Conservation (phyloP, 35 echinoderm and acorn worm genomes). For the Stichopus chloronotus region DNA sequence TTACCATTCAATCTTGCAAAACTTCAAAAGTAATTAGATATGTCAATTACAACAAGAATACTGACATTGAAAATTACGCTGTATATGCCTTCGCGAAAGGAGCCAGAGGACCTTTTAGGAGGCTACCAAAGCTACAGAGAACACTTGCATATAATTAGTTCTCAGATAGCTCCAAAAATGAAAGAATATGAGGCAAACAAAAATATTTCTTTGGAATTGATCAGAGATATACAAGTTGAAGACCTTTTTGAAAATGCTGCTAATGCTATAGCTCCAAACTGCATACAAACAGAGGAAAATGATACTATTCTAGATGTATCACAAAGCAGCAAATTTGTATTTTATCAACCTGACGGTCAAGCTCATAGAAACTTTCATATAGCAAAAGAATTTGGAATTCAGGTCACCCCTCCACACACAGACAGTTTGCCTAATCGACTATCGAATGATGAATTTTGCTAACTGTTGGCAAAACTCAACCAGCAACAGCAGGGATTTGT, state of each 20-base stretch:
- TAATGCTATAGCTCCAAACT: background rate
- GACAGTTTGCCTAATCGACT: background rate
- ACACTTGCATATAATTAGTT: background rate
- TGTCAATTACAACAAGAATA: slow-evolving; percentile 29
- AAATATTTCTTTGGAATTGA: background rate
- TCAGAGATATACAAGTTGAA: background rate
- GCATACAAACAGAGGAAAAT: background rate
- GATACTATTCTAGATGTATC: background rate
- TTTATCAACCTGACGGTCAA: background rate
- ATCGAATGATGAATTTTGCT: slow-evolving; percentile 19
- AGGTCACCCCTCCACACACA: background rate
- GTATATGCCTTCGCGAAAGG: slow-evolving; percentile 37
- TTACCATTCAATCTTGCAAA: no score
- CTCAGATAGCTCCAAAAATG: background rate
- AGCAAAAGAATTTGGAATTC: slow-evolving; percentile 16
- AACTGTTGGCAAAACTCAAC: background rate
- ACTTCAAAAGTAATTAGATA: slow-evolving; percentile 34
- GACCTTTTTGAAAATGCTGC: background rate
- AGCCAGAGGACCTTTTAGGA: background rate
- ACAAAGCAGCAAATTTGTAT: background rate
- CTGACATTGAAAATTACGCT: slow-evolving; percentile 19
- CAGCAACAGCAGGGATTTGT: slow-evolving; percentile 39
- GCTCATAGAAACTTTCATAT: slow-evolving; percentile 35
- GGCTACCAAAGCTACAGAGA: background rate
- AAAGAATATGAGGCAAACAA: background rate